Conservation (phyloP, 2,888 invertebrate genomes). For the Tortricodes alternella region DNA sequence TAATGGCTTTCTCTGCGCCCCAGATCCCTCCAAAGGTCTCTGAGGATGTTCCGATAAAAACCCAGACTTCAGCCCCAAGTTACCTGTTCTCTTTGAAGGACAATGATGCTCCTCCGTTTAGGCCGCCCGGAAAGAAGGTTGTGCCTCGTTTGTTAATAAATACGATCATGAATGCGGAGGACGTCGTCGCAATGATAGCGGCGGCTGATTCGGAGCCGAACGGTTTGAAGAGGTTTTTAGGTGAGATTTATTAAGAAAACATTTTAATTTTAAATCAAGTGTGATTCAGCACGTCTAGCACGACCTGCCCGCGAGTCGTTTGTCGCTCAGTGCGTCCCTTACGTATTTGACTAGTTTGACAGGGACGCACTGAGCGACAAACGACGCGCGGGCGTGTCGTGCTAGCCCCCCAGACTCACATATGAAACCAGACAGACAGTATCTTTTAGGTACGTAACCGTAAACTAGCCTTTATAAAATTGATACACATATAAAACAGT, state of each 20-base stretch:
- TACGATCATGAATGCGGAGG: conserved; percentile 53
- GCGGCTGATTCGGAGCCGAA: conserved; percentile 45
- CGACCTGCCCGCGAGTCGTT: too few relatives aligned
- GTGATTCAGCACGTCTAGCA: too few relatives aligned
- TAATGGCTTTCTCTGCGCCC: conserved; percentile 35
- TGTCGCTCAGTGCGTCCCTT: too few relatives aligned
- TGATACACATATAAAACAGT: too few relatives aligned
- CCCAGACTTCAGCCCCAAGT: conserved; percentile 67
- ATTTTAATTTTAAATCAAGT: too few relatives aligned
- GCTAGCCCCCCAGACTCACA: not conserved
- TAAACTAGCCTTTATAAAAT: too few relatives aligned
- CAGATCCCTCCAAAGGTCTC: conserved; percentile 33
- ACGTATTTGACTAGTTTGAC: too few relatives aligned
- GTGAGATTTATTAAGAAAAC: conserved; percentile 39
- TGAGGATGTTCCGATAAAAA: conserved; percentile 36
- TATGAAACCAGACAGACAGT: too few relatives aligned
- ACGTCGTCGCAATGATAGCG: conserved; percentile 60
- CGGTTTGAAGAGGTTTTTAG: conserved; percentile 51
- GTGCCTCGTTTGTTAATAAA: conserved; percentile 53
- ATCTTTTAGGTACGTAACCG: too few relatives aligned
- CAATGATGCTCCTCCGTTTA: conserved; percentile 66
- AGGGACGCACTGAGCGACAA: too few relatives aligned
- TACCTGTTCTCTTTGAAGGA: conserved; percentile 62
- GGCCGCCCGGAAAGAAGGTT: conserved; percentile 45
- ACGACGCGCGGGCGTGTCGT: too few relatives aligned